These are phyloP conservation scores for Hirtodrosophila cameraria DNA, from an alignment of 2,888 invertebrate species.

Conservation along the genomic window DNA sequence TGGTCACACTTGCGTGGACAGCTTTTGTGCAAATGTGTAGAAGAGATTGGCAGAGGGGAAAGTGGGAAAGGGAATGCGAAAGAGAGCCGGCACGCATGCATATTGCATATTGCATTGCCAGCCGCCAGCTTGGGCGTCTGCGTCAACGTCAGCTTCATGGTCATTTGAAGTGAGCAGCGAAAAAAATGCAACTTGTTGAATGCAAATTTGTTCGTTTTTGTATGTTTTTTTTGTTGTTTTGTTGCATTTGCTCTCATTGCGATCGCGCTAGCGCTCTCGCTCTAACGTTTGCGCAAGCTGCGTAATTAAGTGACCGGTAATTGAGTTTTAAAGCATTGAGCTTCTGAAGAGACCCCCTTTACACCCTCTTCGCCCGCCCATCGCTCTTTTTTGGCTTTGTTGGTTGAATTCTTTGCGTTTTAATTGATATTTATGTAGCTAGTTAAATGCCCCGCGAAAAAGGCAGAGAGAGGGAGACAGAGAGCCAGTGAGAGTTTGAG, in stretches of 20 bases:
- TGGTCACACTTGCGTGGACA: conserved; percentile 76
- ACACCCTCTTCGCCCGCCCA: conserved; percentile 14
- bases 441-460: conserved; percentile 52
- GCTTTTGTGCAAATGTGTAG: conserved; percentile 47
- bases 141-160: conserved; percentile 66
- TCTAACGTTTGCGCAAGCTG: conserved; percentile 33
- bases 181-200: conserved; percentile 61
- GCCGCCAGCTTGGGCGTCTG: conserved; percentile 50
- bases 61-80: not conserved
- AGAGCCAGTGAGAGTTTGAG: conserved; percentile 5
- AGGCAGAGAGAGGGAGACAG: not conserved
- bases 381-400: conserved; percentile 44
- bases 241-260: conserved; percentile 37
- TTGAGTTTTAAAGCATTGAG: conserved; percentile 65
- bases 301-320: conserved; percentile 74
- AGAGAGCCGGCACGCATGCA: conserved; percentile 41
- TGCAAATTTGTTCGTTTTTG: no score
- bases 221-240: no score
- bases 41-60: not conserved
- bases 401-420: conserved; percentile 49
- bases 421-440: conserved; percentile 78
- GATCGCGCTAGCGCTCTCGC: conserved; percentile 9
- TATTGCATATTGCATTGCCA: no score
- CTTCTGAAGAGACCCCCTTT: conserved; percentile 16
- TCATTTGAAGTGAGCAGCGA: conserved; percentile 32